Base-by-base conservation (phyloP, 2,797 vertebrate genomes). In the Sebastes umbrosus region DNA sequence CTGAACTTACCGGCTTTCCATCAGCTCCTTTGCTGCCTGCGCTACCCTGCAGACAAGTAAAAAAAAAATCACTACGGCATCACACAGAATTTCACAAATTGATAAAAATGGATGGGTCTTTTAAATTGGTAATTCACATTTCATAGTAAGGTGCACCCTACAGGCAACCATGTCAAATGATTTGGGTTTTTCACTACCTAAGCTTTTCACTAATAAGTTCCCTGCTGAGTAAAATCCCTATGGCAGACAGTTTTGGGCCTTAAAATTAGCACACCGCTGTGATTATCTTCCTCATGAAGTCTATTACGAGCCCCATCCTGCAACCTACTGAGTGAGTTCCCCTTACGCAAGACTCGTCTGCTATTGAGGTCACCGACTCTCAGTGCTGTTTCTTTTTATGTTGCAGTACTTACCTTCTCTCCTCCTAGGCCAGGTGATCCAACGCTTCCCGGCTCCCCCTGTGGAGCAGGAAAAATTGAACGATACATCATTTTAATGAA, bases 391-490 rank as follows among this genome's bases (percentile, higher is more conserved):
- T 84, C 67, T 77, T 79, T 85, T 84, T 58, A 12, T 82, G 65
- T 78, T 29, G 16, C 66, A 32, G 12, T n/a, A 55, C 91, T 94
- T 91, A 98, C 97, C 96, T 97, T 97, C 69, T 96, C 96, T 83
- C 98, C 98, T 93, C 94, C 95, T 63, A 87, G 64, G 0, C 98
- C 98, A 11, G 88, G 39, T 3, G 93, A 90, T 6, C 97, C 97
- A 34, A 84, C 92, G 9, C 71, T 81, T 50, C 98, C 98, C 0
- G 73, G 90, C 36, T 88, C 64, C 74, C 96, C 95, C 96, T 96
- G 88, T 7, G 67, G 6, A 68, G 43, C 16, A 82, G 68, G 73
- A 59, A 77, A 72, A 84, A 69, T 52, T 29, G n/a, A 63, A 80
- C 25, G 14, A 84, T 88, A 32, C 65, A 84, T 88, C 32, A 88